Conservation (phyloP, 2,888 invertebrate genomes). For the Exephanes ischioxanthus region DNA sequence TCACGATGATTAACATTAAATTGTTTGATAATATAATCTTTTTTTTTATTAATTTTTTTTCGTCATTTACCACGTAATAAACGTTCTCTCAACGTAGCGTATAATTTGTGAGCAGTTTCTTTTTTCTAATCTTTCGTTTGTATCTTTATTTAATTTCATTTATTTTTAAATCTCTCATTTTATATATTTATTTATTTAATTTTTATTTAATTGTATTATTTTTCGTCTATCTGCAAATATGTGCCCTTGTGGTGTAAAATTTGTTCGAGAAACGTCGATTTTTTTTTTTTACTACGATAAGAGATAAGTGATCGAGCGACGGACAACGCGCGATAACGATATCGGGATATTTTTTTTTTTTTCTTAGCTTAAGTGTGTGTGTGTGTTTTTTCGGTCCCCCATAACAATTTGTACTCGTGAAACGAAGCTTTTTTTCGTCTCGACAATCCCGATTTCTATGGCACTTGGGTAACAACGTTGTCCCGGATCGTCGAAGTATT, state of each 20-base stretch:
- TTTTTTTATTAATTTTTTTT: background rate
- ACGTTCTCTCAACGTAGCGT: conserved; percentile 71
- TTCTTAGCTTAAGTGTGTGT: background rate
- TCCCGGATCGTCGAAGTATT: background rate
- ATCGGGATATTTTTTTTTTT: background rate
- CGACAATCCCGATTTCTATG: conserved; percentile 13
- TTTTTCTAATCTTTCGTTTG: background rate
- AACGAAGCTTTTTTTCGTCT: conserved; percentile 1
- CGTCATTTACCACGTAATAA: conserved; percentile 70
- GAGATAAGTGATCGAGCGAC: background rate
- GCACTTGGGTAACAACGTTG: conserved; percentile 12
- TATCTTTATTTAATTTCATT: background rate
- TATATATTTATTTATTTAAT: background rate
- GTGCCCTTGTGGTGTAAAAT: background rate
- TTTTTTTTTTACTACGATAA: background rate
- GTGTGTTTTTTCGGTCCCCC: conserved; percentile 12
- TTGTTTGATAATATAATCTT: background rate
- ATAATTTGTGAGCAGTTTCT: conserved; percentile 75
- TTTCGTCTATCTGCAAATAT: background rate
- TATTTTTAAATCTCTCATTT: background rate
- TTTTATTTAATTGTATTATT: conserved; percentile 38
- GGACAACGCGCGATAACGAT: conserved; percentile 2
- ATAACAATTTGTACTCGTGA: conserved; percentile 8
- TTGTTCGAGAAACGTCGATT: background rate
- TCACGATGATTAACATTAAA: conserved; percentile 27